Conservation (phyloP, 2,888 invertebrate species). For the Coenonympha glycerion region DNA sequence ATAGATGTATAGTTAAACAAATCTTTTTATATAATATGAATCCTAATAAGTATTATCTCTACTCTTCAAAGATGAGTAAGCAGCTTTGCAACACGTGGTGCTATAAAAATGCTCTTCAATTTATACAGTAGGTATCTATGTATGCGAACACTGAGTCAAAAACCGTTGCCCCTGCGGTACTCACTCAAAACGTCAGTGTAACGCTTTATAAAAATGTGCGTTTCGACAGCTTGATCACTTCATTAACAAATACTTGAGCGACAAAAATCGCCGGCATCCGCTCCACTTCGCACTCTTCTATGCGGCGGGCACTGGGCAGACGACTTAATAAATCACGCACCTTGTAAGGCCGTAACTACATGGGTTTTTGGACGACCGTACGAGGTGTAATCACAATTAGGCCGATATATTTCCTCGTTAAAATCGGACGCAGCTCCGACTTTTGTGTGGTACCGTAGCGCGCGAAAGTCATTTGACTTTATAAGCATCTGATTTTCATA, state of each 20-base stretch:
- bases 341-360: conserved; percentile 66
- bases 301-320: no score
- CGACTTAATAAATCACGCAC: conserved; percentile 69
- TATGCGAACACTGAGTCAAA: no score
- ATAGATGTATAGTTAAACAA: no score
- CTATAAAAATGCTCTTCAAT: no score
- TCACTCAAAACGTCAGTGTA: no score
- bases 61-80: no score
- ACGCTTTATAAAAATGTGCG: not conserved
- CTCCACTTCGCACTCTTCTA: conserved; percentile 45
- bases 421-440: conserved; percentile 54
- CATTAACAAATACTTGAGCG: conserved; percentile 18
- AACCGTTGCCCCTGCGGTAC: no score
- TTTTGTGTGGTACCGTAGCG: conserved; percentile 50
- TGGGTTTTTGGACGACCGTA: conserved; percentile 57
- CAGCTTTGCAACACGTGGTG: no score
- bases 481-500: conserved; percentile 2
- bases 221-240: conserved; percentile 14
- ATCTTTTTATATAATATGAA: no score
- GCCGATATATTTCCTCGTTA: conserved; percentile 70
- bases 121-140: no score
- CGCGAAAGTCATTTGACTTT: conserved; percentile 25
- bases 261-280: conserved; percentile 18
- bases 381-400: conserved; percentile 74
- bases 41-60: no score